Base-by-base conservation (phyloP, 2,797 vertebrate genomes). In the Amblyopsis hoosieri region DNA sequence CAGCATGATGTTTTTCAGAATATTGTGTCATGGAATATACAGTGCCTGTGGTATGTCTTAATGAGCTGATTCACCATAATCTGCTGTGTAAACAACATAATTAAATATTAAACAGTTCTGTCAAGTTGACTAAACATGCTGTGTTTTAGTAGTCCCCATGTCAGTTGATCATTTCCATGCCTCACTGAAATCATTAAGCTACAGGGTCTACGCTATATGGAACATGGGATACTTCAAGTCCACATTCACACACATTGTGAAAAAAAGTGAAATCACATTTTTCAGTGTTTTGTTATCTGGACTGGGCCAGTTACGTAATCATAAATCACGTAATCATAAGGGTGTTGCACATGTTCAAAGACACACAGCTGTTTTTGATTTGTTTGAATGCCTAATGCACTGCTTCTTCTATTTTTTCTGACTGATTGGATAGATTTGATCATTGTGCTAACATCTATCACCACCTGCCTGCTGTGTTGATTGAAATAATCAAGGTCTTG, bases 321-420 rank as follows among this genome's bases (percentile, higher is more conserved):
- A 49, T 73, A 67, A 63, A 69, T 74, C 29, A 71, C 23, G 23
- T 23, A 23, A 23, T 23, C 23, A 23, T 23, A 23, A 23, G 73
- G 69, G 80, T 23, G 83, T 87, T 29, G 83, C 69, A 60, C 2
- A 23, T 74, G 50, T 37, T 56, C 67, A 74, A 82, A 66, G 33
- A 29, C 23, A 58, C 56, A 67, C 87, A 82, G 76, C 85, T 91
- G 88, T 70, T 86, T 83, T 63, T 62, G 45, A 81, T 89, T 87
- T 46, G 68, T 69, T 77, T 84, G 70, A 80, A 81, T 87, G 75
- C 74, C 33, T 48, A 17, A 54, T 58, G 47, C 47, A 61, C 52
- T 60, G 45, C 8, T 19, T 50, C 45, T 56, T 23, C 60, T 3
- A 57, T 49, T 4, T 23, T 5, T 47, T 3, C 23, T 42, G 37